Evolutionary conservation across 2,888 invertebrate genomes (phyloP), one percentile per base, ranked within the genome.

Genomic region (Diarsia dahlii): DNA sequence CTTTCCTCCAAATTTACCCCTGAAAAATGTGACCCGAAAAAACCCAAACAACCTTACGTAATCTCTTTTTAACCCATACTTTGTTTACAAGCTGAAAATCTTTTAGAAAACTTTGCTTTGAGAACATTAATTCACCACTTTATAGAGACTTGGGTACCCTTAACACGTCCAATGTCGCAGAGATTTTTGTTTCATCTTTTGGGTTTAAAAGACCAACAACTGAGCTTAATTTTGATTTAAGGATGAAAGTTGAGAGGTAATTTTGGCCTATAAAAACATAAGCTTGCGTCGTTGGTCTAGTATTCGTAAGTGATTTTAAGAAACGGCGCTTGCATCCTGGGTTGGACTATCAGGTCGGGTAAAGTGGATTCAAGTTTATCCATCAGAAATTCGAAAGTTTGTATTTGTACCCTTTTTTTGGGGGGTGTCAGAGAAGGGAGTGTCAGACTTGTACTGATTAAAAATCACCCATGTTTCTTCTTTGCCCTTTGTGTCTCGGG

Each of bases 61-160:
- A 86, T 77, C 71, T 80, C 75, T 78, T 86, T 88, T 78, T 76
- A 79, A 86, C 81, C 78, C 82, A 84, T 84, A 88, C 68, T 88
- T 84, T 88, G 87, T 81, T 79, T 80, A 81, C 84, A 60, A 45
- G 56, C 63, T 72, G 50, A 72, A 87, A 85, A 85, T 79, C 73
- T 70, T 60, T 63, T n/a, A 78, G 52, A 79, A 76, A 81, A 87
- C 50, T 84, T 87, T 80, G 34, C 65, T 75, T 75, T 67, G 68
- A 64, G 67, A 69, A 75, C 72, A 84, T 87, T 85, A 82, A 80
- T 87, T 85, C 76, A 28, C 65, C 72, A 69, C 45, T 82, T 87
- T 86, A 78, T 60, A 62, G 70, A 58, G 50, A 71, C 75, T 86
- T 72, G 64, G 75, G 74, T 54, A 66, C 63, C 46, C 65, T 76